These are phyloP conservation scores for Eucera pruinosa DNA, from an alignment of 2,888 invertebrate genomes.

Conservation along the genomic window DNA sequence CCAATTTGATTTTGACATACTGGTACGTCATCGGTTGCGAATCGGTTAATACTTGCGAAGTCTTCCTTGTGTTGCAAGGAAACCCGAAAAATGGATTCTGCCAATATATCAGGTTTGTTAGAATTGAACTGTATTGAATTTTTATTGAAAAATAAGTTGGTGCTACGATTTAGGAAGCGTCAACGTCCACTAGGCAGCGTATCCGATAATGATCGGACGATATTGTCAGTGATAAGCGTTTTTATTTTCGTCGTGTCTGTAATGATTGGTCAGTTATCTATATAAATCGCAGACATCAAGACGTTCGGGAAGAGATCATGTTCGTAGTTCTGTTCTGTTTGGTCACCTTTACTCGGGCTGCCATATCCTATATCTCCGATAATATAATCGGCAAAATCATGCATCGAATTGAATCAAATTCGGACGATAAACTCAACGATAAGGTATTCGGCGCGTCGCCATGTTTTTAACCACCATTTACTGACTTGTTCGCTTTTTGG, in stretches of 20 bases:
- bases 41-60: too few species aligned
- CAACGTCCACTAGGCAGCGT: background rate
- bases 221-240: conserved; percentile 43
- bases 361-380: conserved; percentile 12
- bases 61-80: too few species aligned
- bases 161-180: too few species aligned
- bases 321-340: conserved; percentile 30
- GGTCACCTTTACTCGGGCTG: conserved; percentile 16
- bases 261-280: background rate
- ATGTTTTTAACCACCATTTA: background rate
- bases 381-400: background rate
- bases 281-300: background rate
- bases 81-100: too few species aligned
- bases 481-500: background rate
- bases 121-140: too few species aligned
- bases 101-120: too few species aligned
- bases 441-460: conserved; percentile 9
- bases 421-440: background rate
- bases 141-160: too few species aligned
- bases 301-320: conserved; percentile 17
- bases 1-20: too few species aligned
- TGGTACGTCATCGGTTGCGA: too few species aligned
- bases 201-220: conserved; percentile 7
- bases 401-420: too few species aligned
- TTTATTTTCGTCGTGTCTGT: background rate